Evolutionary conservation across 1,140 invertebrate genomes (phyloP), one percentile per base, ranked within the genome.

Genomic region (Pachypsylla venusta): DNA sequence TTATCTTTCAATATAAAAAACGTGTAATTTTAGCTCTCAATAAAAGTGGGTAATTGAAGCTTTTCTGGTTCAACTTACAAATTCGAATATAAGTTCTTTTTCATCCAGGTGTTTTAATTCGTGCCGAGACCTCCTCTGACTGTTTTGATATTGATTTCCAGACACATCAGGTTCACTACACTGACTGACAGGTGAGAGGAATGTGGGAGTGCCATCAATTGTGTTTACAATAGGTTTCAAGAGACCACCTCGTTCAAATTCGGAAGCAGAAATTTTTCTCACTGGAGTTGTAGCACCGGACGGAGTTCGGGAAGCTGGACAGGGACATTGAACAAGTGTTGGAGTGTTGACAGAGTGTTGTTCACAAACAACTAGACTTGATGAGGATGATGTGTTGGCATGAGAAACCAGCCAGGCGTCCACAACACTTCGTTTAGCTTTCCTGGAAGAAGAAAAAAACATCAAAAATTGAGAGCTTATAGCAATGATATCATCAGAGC

Each of bases 251-350:
- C 87, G 79, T 70, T 95, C 92, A 70, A 96, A 96, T 70, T 95
- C 92, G 72, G 94, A 90, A 10, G 92, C 91, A 2, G 91, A 95
- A 67, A 96, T 93, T 76, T 95, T 96, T 58, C 92, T 80, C 35
- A 95, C 90, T 10, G 92, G 92, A 20, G 91, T 92, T 53, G 89
- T 87, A 12, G 87, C 85, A 2, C 89, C 42, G 1, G 66, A 69
- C 13, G 64, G 65, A n/a, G 69, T 66, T 35, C 81, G 75, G 24
- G 81, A 80, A 28, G 74, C 74, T 55, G 74, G 72, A 28, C 73
- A 75, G 20, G 56, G 59, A n/a, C 30, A 39, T 20, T 54, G 57
- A 4, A 56, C 53, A 10, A 59, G 59, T n/a, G 57, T 48, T n/a
- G 42, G 42, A n/a, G 42, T 19, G 42, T n/a, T n/a, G 42, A 48